Evolutionary conservation across 2,113 vertebrate species (phyloP).

Genomic region (Leuciscus idus): DNA sequence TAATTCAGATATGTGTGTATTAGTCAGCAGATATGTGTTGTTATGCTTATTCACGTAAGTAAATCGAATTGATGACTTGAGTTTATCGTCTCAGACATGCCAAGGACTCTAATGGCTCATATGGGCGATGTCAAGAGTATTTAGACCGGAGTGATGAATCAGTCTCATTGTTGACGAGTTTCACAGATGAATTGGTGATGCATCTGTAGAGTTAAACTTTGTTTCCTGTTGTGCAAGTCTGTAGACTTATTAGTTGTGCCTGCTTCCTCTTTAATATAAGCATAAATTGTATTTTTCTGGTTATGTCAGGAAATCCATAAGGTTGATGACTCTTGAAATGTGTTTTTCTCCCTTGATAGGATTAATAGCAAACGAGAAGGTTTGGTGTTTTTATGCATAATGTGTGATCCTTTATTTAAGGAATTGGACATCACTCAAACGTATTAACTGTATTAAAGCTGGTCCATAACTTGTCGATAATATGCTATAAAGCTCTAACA

Average conservation of each 20-base stretch:
- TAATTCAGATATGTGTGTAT: constrained; percentile 18
- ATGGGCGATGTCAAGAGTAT: not conserved
- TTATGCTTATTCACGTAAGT: not conserved
- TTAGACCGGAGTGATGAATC: not conserved
- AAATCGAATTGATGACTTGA: not conserved
- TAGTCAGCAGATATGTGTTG: constrained; percentile 35
- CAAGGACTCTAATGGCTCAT: not conserved
- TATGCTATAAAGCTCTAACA: not conserved
- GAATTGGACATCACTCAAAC: not conserved
- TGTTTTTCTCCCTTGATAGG: not conserved
- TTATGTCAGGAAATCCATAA: not conserved
- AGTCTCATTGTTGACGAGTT: not conserved
- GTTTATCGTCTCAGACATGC: not conserved
- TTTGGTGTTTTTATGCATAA: not conserved
- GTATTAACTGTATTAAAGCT: not conserved
- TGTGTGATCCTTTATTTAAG: not conserved
- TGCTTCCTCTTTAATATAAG: constrained; percentile 16
- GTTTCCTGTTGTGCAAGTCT: constrained; percentile 35
- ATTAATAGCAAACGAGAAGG: not conserved
- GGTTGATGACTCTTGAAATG: not conserved
- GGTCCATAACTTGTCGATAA: not conserved
- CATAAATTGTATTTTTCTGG: not conserved
- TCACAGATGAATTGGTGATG: not conserved
- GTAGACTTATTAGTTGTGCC: not conserved
- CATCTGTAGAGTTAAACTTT: constrained; percentile 6